Evolutionary conservation across 2,797 vertebrate genomes (phyloP).

Genomic region (Pygocentrus nattereri): DNA sequence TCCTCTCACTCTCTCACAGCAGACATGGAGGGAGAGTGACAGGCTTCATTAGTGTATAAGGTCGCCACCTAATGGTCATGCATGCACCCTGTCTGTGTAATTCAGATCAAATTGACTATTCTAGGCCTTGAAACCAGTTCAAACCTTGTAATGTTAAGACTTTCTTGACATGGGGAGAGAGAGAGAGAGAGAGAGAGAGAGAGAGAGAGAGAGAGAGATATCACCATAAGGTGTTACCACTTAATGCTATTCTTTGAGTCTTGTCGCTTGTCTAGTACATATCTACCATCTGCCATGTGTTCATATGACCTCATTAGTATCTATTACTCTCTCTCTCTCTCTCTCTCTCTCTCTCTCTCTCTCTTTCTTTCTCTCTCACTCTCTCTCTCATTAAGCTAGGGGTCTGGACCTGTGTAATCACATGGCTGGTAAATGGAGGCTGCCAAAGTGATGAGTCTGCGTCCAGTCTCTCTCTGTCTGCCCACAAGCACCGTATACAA

Average conservation of each 20-base stretch:
- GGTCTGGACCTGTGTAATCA: slow-evolving; percentile 37
- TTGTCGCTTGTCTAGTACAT: background rate
- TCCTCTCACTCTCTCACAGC: background rate
- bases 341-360: slow-evolving; percentile 22
- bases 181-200: background rate
- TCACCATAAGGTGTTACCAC: background rate
- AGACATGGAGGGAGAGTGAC: background rate
- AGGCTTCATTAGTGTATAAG: slow-evolving; percentile 3
- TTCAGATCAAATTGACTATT: background rate
- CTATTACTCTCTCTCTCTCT: slow-evolving; percentile 29
- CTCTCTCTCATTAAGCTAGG: slow-evolving; percentile 41
- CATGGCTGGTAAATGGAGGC: slow-evolving; percentile 38
- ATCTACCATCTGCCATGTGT: slow-evolving; percentile 30
- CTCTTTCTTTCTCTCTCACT: background rate
- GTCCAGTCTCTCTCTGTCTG: slow-evolving; percentile 39
- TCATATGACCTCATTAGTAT: slow-evolving; percentile 33
- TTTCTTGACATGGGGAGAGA: background rate
- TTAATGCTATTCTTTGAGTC: background rate
- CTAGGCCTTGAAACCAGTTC: background rate
- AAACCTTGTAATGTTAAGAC: background rate
- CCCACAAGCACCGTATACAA: slow-evolving; percentile 20
- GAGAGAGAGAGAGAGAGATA: background rate
- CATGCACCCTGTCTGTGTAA: background rate
- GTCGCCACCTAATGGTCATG: slow-evolving; percentile 34
- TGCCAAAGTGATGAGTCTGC: slow-evolving; percentile 51